Conservation (phyloP, 2,797 vertebrate species). For the Urosaurus nigricauda region DNA sequence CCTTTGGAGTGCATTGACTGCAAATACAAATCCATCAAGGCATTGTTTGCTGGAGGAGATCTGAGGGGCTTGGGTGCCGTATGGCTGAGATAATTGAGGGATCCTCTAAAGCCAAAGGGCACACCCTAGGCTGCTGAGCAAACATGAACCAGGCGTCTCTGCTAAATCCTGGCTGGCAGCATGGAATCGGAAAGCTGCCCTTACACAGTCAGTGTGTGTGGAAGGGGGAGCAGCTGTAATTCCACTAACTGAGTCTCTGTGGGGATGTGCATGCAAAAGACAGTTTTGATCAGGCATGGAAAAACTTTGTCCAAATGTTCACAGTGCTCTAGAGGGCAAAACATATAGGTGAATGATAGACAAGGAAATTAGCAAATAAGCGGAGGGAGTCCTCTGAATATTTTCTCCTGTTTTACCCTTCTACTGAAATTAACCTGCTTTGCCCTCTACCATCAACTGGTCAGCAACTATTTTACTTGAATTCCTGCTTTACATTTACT, state of each 20-base stretch:
- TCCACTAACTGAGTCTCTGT: constrained; percentile 1
- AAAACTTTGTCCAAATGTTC: background rate
- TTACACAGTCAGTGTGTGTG: background rate
- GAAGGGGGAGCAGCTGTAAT: background rate
- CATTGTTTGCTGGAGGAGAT: constrained; percentile 13
- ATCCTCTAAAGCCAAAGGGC: background rate
- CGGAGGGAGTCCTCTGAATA: no score
- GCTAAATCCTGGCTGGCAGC: background rate
- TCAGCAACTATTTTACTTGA: background rate
- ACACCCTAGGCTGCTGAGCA: constrained; percentile 9
- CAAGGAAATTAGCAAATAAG: background rate
- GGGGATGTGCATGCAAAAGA: background rate
- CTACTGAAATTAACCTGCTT: background rate
- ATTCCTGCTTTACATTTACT: background rate
- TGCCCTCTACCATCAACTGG: background rate
- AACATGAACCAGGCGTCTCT: background rate
- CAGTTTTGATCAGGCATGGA: background rate
- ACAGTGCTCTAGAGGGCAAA: background rate
- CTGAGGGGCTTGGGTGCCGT: background rate
- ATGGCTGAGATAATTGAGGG: constrained; percentile 31
- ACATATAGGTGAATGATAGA: background rate
- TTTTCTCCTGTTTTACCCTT: background rate
- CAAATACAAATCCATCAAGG: constrained; percentile 24
- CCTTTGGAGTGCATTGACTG: background rate
- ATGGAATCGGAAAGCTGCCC: background rate